phyloP scores from a whole-genome alignment of 2,797 vertebrate species.

The Centropyge bicolor region DNA sequence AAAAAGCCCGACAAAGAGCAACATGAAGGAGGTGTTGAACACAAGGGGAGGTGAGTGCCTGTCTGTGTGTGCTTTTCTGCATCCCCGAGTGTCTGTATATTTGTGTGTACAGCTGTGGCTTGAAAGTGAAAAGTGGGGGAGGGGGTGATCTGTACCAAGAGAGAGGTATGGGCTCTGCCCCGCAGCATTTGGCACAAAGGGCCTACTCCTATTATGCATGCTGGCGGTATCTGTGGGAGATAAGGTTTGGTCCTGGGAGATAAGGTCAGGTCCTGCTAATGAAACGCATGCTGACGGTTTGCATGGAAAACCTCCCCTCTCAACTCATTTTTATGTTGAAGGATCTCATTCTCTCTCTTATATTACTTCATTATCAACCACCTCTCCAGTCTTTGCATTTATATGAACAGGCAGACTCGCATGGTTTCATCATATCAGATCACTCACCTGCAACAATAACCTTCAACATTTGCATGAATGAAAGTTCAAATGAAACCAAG shows the following conservation, averaged over 20 bases:
- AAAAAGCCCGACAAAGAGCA: slow-evolving; percentile 26
- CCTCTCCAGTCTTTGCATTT: slow-evolving; percentile 51
- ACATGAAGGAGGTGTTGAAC: slow-evolving; percentile 54
- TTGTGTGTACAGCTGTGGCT: slow-evolving; percentile 75
- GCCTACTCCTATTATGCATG: slow-evolving; percentile 82
- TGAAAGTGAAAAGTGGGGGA: slow-evolving; percentile 53
- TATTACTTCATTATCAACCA: slow-evolving; percentile 45
- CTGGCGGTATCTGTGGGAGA: slow-evolving; percentile 72
- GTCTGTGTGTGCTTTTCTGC: slow-evolving; percentile 59
- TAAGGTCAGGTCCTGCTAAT: slow-evolving; percentile 79
- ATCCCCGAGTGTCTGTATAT: slow-evolving; percentile 60
- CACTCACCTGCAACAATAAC: slow-evolving; percentile 40
- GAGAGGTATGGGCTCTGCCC: slow-evolving; percentile 66
- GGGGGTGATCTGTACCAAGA: slow-evolving; percentile 58
- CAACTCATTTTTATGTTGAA: slow-evolving; percentile 68
- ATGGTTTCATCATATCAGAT: slow-evolving; percentile 42
- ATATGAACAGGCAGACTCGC: slow-evolving; percentile 29
- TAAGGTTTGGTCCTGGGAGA: slow-evolving; percentile 76
- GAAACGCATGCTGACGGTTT: slow-evolving; percentile 77
- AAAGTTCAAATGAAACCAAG: slow-evolving; percentile 62
- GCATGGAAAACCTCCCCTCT: slow-evolving; percentile 53
- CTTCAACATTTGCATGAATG: slow-evolving; percentile 49
- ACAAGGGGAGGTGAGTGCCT: slow-evolving; percentile 58
- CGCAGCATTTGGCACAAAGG: slow-evolving; percentile 81
- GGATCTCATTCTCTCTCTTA: slow-evolving; percentile 44